These are phyloP conservation scores for Papilio polyxenes DNA, from an alignment of 1,140 invertebrate species.

Conservation along the genomic window DNA sequence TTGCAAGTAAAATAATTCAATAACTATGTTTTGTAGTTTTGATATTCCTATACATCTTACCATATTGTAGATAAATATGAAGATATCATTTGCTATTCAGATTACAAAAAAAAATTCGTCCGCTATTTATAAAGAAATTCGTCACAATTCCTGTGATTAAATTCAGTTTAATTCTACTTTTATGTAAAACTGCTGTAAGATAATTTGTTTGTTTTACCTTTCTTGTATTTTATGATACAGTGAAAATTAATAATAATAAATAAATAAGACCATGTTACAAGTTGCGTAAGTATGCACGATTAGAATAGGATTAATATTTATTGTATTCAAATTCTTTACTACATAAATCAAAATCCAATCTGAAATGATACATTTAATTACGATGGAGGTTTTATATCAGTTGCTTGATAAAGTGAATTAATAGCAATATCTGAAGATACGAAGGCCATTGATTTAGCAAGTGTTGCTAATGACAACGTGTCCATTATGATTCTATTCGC, in stretches of 20 bases:
- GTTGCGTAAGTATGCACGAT: neutral
- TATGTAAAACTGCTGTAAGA: no score
- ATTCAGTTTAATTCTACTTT: no score
- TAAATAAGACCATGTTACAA: neutral
- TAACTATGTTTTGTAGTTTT: neutral
- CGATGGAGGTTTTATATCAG: slow-evolving; percentile 73
- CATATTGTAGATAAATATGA: no score
- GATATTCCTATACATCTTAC: neutral
- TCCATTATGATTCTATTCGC: slow-evolving; percentile 77
- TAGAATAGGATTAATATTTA: neutral
- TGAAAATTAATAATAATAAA: no score
- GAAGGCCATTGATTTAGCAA: slow-evolving; percentile 76
- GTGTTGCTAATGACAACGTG: slow-evolving; percentile 67
- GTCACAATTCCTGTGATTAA: no score
- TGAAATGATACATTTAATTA: slow-evolving; percentile 44
- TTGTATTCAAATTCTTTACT: neutral
- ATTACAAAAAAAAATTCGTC: neutral
- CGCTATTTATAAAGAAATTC: no score
- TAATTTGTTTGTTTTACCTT: no score
- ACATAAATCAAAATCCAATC: neutral
- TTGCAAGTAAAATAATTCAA: neutral
- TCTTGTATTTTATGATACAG: no score
- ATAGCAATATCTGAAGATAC: slow-evolving; percentile 76
- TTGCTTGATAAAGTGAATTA: slow-evolving; percentile 74
- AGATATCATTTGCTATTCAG: no score